Evolutionary conservation across 2,888 invertebrate genomes (phyloP), one percentile per base, ranked within the genome.

Genomic region (Steinernema scapterisci): DNA sequence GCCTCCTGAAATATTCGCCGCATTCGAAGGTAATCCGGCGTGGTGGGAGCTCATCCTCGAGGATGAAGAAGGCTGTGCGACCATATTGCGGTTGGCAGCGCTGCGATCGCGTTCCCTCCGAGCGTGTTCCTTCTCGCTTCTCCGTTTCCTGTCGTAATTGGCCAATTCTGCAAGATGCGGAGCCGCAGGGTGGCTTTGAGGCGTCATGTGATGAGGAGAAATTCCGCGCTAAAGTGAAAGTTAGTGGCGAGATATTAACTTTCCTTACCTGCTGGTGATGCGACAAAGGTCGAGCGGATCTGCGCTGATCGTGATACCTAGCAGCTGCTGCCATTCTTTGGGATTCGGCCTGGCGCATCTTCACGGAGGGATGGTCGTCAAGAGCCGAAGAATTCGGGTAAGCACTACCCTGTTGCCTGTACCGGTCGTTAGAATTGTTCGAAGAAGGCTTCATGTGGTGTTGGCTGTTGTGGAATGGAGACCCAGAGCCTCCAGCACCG

Each of bases 131-230:
- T 80, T 76, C 27, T 82, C 80, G 54, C 52, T 74, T 25, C 81
- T 70, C 46, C 78, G 75, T 72, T 76, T 81, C 21, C 79, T 80
- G 70, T 84, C 79, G 56, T 84, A 79, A 76, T 85, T 84, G n/a
- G 83, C 84, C 70, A 86, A 70, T 72, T 84, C 85, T 2, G 83
- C 85, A 13, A 86, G 78, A 75, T 86, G 86, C 16, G 86, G 86
- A 2, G 86, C 85, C 0, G 86, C 86, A n/a, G 86, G 83, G 75
- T 86, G 85, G 6, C 78, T 79, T 74, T 84, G 83, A 72, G 80
- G 84, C 23, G 82, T 79, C 25, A 38, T 63, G 31, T 38, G 74
- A 43, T 72, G 75, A 19, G 72, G 75, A 46, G 63, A 63, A 27
- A 78, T 73, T 5, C 77, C 80, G 13, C 76, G 73, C 45, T 77